Evolutionary conservation across 2,888 invertebrate genomes (phyloP).

Genomic region (Agrilus biguttatus): DNA sequence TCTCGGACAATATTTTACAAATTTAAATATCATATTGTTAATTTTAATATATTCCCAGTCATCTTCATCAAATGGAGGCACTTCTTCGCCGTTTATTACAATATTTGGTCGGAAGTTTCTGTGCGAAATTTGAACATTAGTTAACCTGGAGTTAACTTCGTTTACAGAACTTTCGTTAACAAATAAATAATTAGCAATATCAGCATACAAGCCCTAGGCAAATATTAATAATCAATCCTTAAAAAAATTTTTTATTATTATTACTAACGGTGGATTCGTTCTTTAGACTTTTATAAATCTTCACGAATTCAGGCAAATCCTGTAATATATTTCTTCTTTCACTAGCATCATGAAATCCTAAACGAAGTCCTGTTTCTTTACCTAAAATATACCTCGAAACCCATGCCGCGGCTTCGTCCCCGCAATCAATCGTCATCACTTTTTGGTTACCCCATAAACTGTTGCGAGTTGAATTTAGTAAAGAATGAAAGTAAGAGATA

Average conservation of each 20-base stretch:
- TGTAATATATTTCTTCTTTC: slow-evolving; percentile 17
- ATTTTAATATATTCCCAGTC: slow-evolving; percentile 43
- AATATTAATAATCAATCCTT: background rate
- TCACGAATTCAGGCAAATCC: slow-evolving; percentile 14
- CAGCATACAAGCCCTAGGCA: slow-evolving; percentile 34
- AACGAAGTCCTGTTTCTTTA: slow-evolving; percentile 20
- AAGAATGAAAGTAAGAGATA: background rate
- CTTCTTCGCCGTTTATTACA: slow-evolving; percentile 30
- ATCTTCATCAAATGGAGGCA: slow-evolving; percentile 36
- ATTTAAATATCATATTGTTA: slow-evolving; percentile 34
- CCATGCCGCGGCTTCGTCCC: slow-evolving; percentile 45
- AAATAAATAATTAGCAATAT: slow-evolving; percentile 38
- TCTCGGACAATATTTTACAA: slow-evolving; percentile 42
- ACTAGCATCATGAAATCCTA: slow-evolving; percentile 24
- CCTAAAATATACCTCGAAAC: slow-evolving; percentile 33
- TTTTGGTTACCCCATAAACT: background rate
- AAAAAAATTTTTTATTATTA: background rate
- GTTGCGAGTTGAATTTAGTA: background rate
- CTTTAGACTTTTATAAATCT: slow-evolving; percentile 19
- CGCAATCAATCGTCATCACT: slow-evolving; percentile 38
- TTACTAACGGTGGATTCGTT: slow-evolving; percentile 19
- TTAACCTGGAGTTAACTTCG: slow-evolving; percentile 34
- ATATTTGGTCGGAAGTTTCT: slow-evolving; percentile 44
- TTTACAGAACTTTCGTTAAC: slow-evolving; percentile 36
- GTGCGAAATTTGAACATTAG: slow-evolving; percentile 25